These are phyloP conservation scores for Cliona cf. orientalis DNA, from an alignment of 37 sponge, comb jelly and placozoan species.

Conservation along the genomic window DNA sequence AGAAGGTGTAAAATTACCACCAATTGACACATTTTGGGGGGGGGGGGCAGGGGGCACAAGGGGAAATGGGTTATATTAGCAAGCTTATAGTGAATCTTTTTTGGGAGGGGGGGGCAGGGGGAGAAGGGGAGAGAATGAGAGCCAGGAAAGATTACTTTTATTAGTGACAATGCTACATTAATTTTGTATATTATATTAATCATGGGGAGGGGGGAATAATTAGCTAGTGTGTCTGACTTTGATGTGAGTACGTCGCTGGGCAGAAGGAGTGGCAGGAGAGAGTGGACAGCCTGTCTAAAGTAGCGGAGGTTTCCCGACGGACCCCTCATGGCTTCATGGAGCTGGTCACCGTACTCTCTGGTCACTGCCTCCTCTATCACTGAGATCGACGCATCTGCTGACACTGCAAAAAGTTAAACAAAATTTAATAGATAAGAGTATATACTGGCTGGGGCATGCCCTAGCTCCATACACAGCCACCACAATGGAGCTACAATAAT, in stretches of 20 bases:
- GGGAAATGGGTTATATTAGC: too few species aligned
- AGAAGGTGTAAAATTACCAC: background rate
- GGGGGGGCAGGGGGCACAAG: too few species aligned
- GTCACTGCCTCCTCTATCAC: slow-evolving; percentile 39
- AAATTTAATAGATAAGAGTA: background rate
- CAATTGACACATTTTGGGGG: background rate
- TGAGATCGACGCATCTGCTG: slow-evolving; percentile 12
- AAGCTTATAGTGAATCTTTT: too few species aligned
- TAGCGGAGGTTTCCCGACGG: slow-evolving; percentile 40
- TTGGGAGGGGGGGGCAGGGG: background rate
- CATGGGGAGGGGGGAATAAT: too few species aligned
- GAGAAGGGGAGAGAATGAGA: background rate
- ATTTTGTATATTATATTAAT: background rate
- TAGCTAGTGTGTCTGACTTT: background rate
- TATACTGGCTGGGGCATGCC: too few species aligned
- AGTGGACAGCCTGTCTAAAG: slow-evolving; percentile 40
- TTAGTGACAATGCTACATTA: background rate
- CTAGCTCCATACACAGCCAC: too few species aligned
- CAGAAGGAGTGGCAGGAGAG: slow-evolving; percentile 54
- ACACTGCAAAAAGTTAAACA: slow-evolving; percentile 54
- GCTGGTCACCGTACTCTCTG: slow-evolving; percentile 27
- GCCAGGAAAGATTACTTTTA: background rate
- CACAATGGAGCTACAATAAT: too few species aligned
- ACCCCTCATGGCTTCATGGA: slow-evolving; percentile 57
- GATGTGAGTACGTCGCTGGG: slow-evolving; percentile 24